Evolutionary conservation across 2,888 invertebrate genomes (phyloP), one percentile per base, ranked within the genome.

Genomic region (Cotesia congregata): DNA sequence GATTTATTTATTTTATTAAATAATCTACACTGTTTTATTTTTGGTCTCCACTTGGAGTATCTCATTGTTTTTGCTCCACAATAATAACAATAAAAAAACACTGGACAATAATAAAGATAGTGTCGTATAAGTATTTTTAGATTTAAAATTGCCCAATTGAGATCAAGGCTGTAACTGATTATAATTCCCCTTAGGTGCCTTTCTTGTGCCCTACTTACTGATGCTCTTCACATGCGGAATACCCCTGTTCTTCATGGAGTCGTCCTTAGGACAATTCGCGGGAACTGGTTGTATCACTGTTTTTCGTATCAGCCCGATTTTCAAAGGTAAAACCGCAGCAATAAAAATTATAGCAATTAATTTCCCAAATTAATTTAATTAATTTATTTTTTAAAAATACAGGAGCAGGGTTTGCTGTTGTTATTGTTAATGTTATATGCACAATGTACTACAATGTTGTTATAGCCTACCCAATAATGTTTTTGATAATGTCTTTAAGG

Each of bases 191-290:
- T 64, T 91, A 96, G 95, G 96, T 78, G 97, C 97, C 4, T 97
- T 97, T 88, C 91, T 97, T 65, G 93, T 97, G 41, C 97, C 97
- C 2, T 97, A 97, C 88, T 90, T 96, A 67, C 87, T 96, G 78
- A 96, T 97, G 89, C 90, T 97, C 69, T 88, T 95, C 62, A 90
- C 95, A 73, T 96, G 96, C 84, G 97, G 97, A 2, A 94, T 97
- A 77, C 97, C 97, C 0, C 91, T 97, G 79, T 97, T 97, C 86
- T 96, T 96, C 86, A 91, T 97, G 92, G 97, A 97, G 90, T 94
- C 96, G 0, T 92, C 94, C 0, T 91, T 97, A 83, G 97, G 97
- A 17, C 97, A 97, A 87, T 96, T 96, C 89, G 92, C 95, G 40
- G 94, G 94, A 83, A 93, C 94, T 60, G 96, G 96, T 81, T 95